Conservation (phyloP, 2,888 invertebrate species). For the Acleris emargana region DNA sequence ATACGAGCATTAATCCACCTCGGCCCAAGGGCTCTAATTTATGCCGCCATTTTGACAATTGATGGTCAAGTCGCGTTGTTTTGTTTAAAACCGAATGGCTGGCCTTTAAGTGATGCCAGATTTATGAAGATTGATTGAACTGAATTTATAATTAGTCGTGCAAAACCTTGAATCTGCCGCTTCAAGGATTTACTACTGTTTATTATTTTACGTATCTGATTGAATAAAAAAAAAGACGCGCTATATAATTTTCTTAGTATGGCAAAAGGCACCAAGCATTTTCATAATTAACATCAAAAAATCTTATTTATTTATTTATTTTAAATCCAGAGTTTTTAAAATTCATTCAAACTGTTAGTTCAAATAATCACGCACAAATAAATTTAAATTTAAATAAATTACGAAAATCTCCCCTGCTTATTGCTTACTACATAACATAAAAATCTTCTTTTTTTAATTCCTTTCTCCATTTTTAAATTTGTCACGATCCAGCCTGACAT, state of each 20-base stretch:
- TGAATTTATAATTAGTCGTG: not conserved
- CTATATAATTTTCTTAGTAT: no score
- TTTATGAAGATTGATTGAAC: not conserved
- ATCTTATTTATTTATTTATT: no score
- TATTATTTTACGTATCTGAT: no score
- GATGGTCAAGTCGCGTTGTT: slow-evolving; percentile 70
- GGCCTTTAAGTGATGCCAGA: not conserved
- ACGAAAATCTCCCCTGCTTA: not conserved
- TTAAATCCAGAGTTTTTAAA: no score
- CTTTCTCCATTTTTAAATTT: not conserved
- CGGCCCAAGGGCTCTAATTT: slow-evolving; percentile 70
- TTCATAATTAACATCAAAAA: no score
- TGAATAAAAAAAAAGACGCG: no score
- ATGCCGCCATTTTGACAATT: slow-evolving; percentile 79
- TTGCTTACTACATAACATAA: not conserved
- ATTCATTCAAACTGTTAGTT: no score
- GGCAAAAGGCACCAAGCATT: no score
- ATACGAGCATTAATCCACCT: slow-evolving; percentile 79
- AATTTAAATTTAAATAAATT: no score
- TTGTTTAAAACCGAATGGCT: slow-evolving; percentile 46
- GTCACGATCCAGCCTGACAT: slow-evolving; percentile 54
- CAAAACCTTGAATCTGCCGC: no score
- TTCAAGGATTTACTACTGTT: no score
- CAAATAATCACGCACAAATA: no score
- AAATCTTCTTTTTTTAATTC: not conserved